These are phyloP conservation scores for Lepidurus apus DNA, from an alignment of 1,140 invertebrate genomes.

Conservation along the genomic window DNA sequence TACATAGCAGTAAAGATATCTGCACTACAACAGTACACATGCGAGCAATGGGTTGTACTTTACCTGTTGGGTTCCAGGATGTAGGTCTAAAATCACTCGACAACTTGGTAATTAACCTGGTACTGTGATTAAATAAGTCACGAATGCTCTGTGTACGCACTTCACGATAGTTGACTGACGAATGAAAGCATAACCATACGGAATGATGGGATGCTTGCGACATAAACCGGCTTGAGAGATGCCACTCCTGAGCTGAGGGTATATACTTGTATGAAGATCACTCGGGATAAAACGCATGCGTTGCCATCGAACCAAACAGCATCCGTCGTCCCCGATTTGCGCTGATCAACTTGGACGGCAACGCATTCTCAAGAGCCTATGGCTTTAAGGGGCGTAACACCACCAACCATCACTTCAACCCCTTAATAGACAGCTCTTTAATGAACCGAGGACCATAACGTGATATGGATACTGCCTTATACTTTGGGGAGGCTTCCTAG, in stretches of 20 bases:
- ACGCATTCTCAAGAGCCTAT: constrained; percentile 19
- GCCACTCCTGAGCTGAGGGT: constrained; percentile 6
- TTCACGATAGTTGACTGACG: constrained; percentile 19
- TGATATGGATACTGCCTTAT: neutral
- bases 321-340: constrained; percentile 13
- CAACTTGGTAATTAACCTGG: neutral
- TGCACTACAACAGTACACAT: too few species aligned
- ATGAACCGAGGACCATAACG: constrained; percentile 4
- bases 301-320: constrained; percentile 3
- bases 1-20: too few species aligned
- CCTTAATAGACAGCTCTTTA: constrained; percentile 22
- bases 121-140: neutral
- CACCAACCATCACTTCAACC: constrained; percentile 8
- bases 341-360: constrained; percentile 18
- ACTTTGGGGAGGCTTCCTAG: neutral
- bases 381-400: constrained; percentile 20
- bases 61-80: constrained; percentile 1
- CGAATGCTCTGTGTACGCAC: neutral
- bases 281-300: constrained; percentile 2
- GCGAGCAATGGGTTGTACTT: neutral
- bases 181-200: neutral
- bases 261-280: constrained; percentile 9
- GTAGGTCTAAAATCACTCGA: neutral
- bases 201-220: neutral
- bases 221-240: constrained; percentile 4